Evolutionary conservation across 30 jellyfish, hydroid and myxozoan genomes (phyloP).

Genomic region (Chrysaora quinquecirrha): DNA sequence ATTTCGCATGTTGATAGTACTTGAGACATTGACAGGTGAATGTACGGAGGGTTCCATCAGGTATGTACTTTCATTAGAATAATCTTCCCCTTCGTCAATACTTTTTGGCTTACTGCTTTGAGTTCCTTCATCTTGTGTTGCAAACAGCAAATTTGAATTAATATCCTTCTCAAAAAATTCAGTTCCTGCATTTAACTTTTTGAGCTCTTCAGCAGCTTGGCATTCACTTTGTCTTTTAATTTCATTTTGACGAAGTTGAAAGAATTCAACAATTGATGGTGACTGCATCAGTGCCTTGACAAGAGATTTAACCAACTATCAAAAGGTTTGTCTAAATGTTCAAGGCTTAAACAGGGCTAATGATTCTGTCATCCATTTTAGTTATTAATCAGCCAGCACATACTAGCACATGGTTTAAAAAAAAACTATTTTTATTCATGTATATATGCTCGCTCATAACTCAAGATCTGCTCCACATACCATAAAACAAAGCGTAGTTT

Average conservation of each 20-base stretch:
- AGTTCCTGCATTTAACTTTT: not conserved
- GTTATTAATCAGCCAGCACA: not conserved
- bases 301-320: not conserved
- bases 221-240: not conserved
- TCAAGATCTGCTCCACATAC: no score
- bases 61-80: no score
- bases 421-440: not conserved
- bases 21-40: not conserved
- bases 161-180: not conserved
- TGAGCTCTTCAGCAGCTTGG: not conserved
- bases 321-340: not conserved
- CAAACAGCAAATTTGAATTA: not conserved
- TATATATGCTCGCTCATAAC: not conserved
- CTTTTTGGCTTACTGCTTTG: no score
- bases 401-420: not conserved
- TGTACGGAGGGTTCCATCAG: no score
- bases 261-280: not conserved
- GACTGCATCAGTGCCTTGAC: conserved; percentile 4
- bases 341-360: not conserved
- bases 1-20: not conserved
- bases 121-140: not conserved
- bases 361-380: not conserved
- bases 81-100: no score
- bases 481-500: no score
- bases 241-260: not conserved